Evolutionary conservation across 2,113 vertebrate species (phyloP), one percentile per base, ranked within the genome.

Genomic region (Pimephales promelas): DNA sequence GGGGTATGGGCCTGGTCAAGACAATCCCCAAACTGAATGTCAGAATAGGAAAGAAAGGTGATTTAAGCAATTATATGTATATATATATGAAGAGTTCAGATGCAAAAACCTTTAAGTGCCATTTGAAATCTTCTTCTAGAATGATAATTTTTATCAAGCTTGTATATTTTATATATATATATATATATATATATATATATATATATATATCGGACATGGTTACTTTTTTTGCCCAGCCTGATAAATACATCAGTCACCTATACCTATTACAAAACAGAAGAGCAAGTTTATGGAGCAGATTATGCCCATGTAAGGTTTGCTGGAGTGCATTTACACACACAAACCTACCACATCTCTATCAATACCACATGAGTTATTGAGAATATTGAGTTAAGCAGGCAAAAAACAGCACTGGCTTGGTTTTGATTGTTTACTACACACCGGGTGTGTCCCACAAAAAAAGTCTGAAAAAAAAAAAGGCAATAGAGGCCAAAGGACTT

Each of bases 381-480:
- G 40, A 47, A 72, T 26, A 45, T 26, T 24, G 40, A 72, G 22
- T 72, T 45, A 56, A 84, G 54, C 68, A 72, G 26, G 59, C 49
- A 77, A 77, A 77, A 26, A 59, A 6, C 57, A 75, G 28, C 20
- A 64, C 40, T 7, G 18, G 28, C 14, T 24, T 59, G 62, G n/a
- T 70, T 43, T 64, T 43, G 20, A 62, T 26, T 77, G 70, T 83
- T 83, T 85, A 83, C 71, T 77, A 47, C 70, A 83, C 26, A 64
- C 40, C 74, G 59, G 70, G 85, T 72, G 85, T 66, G 79, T 80
- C 77, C 20, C 22, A 73, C 20, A 47, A 62, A 83, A 54, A 56
- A 72, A 54, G 36, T 18, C 40, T 28, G 74, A 83, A 62, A 10
- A 34, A 84, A 26, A 10, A 84, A 26, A 10, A 57, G 77, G 28